Evolutionary conservation across 2,888 invertebrate genomes (phyloP).

Genomic region (Chouioia cunea): DNA sequence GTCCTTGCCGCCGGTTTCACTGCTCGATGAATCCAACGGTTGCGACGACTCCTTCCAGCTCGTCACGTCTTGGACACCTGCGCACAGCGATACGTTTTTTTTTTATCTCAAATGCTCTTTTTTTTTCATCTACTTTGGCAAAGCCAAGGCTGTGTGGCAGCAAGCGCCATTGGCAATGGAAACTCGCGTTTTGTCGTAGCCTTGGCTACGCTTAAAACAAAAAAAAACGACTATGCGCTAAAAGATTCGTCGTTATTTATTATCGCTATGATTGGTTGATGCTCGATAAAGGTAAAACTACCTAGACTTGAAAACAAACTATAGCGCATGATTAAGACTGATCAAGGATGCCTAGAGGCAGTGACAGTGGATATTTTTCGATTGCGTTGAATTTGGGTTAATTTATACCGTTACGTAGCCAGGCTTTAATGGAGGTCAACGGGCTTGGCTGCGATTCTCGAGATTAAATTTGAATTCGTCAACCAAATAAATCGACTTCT

Average conservation of each 20-base stretch:
- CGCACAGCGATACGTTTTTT: conserved; percentile 52
- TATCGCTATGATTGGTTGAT: no score
- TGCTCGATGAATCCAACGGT: conserved; percentile 72
- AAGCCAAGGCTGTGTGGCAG: neutral
- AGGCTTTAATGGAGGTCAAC: no score
- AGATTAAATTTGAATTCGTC: no score
- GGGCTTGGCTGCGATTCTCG: no score
- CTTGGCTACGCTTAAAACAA: no score
- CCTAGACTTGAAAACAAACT: no score
- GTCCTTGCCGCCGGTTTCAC: conserved; percentile 72
- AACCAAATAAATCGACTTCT: no score
- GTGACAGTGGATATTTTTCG: neutral
- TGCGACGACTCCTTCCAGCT: conserved; percentile 69
- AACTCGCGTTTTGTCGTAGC: neutral
- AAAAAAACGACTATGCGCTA: no score
- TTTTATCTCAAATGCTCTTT: conserved; percentile 41
- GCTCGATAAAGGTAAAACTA: no score
- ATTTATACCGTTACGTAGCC: no score
- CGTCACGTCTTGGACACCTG: conserved; percentile 61
- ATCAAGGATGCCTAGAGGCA: conserved; percentile 5
- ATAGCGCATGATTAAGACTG: neutral
- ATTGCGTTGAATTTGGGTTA: no score
- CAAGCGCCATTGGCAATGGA: neutral
- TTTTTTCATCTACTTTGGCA: conserved; percentile 1
- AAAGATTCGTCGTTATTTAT: no score